Evolutionary conservation across 2,888 invertebrate species (phyloP).

Genomic region (Pogonocherus hispidulus): DNA sequence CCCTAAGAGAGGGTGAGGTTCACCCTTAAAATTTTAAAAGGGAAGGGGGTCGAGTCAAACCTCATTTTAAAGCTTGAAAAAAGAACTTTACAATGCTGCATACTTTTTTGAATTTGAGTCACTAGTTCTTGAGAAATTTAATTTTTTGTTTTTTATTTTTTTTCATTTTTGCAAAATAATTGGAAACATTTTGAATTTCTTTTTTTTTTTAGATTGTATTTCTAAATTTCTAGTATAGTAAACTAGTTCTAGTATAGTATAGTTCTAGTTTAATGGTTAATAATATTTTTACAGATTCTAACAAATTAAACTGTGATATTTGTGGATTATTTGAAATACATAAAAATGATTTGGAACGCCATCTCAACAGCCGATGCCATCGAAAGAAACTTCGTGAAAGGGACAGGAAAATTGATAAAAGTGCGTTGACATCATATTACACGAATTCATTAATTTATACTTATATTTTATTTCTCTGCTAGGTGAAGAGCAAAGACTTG

Average conservation of each 20-base stretch:
- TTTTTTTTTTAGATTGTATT: neutral
- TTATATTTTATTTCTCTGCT: neutral
- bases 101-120: no score
- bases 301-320: neutral
- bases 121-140: no score
- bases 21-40: no score
- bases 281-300: neutral
- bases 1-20: no score
- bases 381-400: conserved; percentile 1
- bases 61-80: no score
- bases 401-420: neutral
- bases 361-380: conserved; percentile 4
- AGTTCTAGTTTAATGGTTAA: no score
- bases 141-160: no score
- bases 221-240: no score
- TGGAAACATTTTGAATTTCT: no score
- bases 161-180: neutral
- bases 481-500: neutral
- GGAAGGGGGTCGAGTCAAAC: no score
- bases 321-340: conserved; percentile 8
- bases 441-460: neutral
- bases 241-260: no score
- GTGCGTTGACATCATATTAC: neutral
- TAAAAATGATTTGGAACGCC: conserved; percentile 15
- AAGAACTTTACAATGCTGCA: no score